These are phyloP conservation scores for Luidia sarsii DNA, from an alignment of 53 echinoderm and acorn worm genomes.

Conservation along the genomic window DNA sequence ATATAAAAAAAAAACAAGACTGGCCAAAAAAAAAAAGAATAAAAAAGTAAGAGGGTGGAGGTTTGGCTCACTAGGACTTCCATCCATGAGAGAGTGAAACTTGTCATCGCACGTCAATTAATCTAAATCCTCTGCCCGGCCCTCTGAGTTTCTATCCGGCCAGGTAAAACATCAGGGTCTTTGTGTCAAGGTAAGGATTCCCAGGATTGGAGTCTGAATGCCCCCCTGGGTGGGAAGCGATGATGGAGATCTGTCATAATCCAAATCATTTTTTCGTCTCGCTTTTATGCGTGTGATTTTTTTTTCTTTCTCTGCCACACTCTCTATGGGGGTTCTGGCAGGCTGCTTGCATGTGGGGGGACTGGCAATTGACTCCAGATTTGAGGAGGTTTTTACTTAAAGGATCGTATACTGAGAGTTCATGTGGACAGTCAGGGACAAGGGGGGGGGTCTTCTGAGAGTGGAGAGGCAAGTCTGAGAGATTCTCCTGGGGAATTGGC, in stretches of 20 bases:
- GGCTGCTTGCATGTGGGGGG: background rate
- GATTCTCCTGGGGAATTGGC: background rate
- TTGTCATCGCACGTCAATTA: constrained; percentile 57
- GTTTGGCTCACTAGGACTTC: too few species aligned
- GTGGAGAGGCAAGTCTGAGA: background rate
- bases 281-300: background rate
- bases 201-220: constrained; percentile 8
- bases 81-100: background rate
- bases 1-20: too few species aligned
- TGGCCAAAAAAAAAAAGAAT: background rate
- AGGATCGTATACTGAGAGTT: too few species aligned
- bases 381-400: too few species aligned
- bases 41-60: background rate
- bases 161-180: background rate
- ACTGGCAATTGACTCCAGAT: constrained; percentile 32
- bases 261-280: background rate
- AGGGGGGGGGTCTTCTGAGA: background rate
- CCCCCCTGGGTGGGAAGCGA: constrained; percentile 14
- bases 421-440: too few species aligned
- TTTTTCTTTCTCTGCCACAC: background rate
- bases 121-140: constrained; percentile 23
- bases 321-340: background rate
- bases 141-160: background rate
- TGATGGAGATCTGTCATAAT: constrained; percentile 29
- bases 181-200: constrained; percentile 7